Evolutionary conservation across 2,797 vertebrate species (phyloP).

Genomic region (Betta splendens): DNA sequence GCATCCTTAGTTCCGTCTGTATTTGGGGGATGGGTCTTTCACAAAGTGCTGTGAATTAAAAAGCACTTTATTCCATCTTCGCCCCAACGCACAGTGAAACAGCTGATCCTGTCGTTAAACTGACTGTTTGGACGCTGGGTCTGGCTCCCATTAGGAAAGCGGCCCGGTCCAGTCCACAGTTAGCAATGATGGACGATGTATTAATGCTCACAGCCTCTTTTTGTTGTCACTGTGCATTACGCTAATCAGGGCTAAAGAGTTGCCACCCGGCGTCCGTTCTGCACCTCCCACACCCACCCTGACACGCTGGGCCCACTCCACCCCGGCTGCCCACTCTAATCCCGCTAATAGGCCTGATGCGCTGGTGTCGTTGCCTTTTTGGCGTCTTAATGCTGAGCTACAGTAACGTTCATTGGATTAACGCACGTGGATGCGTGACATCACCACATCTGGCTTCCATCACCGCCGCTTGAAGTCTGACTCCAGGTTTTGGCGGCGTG

Average conservation of each 20-base stretch:
- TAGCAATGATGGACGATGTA: constrained; percentile 87
- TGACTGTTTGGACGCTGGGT: constrained; percentile 62
- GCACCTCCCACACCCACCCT: constrained; percentile 37
- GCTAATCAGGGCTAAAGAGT: constrained; percentile 87
- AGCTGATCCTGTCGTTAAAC: constrained; percentile 45
- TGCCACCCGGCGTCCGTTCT: constrained; percentile 40
- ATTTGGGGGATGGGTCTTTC: too few relatives aligned
- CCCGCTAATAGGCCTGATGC: constrained; percentile 66
- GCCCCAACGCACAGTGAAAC: constrained; percentile 10
- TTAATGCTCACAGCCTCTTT: constrained; percentile 78
- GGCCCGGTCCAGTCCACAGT: constrained; percentile 68
- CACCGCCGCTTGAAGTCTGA: constrained; percentile 45
- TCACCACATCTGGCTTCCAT: constrained; percentile 59
- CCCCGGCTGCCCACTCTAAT: constrained; percentile 59
- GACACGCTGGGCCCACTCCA: constrained; percentile 37
- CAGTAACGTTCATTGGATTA: constrained; percentile 50
- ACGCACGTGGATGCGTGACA: constrained; percentile 52
- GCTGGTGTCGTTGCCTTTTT: constrained; percentile 49
- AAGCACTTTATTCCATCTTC: background rate
- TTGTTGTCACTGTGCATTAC: constrained; percentile 86
- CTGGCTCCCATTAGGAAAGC: constrained; percentile 75
- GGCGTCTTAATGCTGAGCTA: constrained; percentile 57
- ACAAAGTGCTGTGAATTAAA: background rate
- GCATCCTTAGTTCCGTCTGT: too few relatives aligned
- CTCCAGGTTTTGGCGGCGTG: too few relatives aligned